Evolutionary conservation across 2,888 invertebrate species (phyloP).

Genomic region (Leptothorax acervorum): DNA sequence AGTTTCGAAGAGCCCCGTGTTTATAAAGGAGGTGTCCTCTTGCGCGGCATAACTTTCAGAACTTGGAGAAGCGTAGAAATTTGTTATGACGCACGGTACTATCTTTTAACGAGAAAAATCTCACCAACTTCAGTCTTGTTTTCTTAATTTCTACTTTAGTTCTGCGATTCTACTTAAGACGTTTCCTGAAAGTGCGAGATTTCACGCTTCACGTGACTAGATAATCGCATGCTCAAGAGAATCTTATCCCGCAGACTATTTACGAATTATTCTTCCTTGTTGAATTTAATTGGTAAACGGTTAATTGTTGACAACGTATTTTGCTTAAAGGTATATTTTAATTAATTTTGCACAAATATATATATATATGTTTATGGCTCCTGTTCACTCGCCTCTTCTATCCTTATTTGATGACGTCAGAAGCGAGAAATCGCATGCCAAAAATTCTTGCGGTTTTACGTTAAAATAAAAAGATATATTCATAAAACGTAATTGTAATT

Average conservation of each 20-base stretch:
- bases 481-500: too few species aligned
- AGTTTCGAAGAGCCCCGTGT: not conserved
- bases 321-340: not conserved
- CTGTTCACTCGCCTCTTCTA: too few species aligned
- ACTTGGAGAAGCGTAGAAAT: conserved; percentile 1
- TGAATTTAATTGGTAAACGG: not conserved
- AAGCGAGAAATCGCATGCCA: too few species aligned
- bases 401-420: too few species aligned
- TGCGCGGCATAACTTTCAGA: not conserved
- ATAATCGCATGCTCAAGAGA: not conserved
- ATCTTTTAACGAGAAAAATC: not conserved
- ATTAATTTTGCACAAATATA: not conserved
- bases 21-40: not conserved
- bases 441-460: too few species aligned
- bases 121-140: not conserved
- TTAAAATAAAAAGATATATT: too few species aligned
- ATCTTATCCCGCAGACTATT: not conserved
- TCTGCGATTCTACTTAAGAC: not conserved
- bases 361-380: too few species aligned
- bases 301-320: not conserved
- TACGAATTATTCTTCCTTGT: not conserved
- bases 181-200: not conserved
- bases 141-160: not conserved
- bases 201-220: not conserved
- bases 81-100: not conserved